phyloP scores from a whole-genome alignment of 2,797 vertebrate genomes.

The Hippopotamyrus pictus region DNA sequence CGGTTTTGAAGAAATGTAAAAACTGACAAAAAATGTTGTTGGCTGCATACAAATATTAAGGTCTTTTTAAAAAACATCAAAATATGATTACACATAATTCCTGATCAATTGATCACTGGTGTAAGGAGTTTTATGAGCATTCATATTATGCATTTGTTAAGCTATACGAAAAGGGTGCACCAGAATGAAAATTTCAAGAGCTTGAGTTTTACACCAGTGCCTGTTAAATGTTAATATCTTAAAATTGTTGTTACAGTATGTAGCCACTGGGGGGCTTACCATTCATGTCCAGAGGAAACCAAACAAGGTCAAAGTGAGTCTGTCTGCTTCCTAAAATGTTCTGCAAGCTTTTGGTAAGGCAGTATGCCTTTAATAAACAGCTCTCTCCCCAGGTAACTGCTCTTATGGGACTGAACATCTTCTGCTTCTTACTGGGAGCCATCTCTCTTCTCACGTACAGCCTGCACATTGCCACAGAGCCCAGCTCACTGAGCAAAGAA shows the following conservation, averaged over 20 bases:
- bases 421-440: conserved; percentile 53
- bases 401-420: conserved; percentile 55
- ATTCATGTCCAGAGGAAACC: conserved; percentile 56
- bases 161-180: not conserved
- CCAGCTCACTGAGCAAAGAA: conserved; percentile 38
- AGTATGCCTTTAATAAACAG: conserved; percentile 1
- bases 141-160: not conserved
- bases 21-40: not conserved
- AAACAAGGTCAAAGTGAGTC: conserved; percentile 51
- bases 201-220: not conserved
- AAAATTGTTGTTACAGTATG: conserved; percentile 50
- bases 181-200: not conserved
- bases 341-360: not conserved
- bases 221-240: not conserved
- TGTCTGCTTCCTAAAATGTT: not conserved
- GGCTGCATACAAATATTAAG: not conserved
- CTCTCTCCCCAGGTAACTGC: conserved; percentile 46
- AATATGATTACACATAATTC: not conserved
- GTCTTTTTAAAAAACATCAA: not conserved
- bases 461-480: conserved; percentile 28
- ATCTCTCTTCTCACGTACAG: conserved; percentile 51
- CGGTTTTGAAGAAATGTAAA: not conserved
- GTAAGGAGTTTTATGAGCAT: not conserved
- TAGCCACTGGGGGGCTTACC: conserved; percentile 51
- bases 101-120: not conserved